These are phyloP conservation scores for Aeoliscus strigatus DNA, from an alignment of 2,797 vertebrate genomes.

Conservation along the genomic window DNA sequence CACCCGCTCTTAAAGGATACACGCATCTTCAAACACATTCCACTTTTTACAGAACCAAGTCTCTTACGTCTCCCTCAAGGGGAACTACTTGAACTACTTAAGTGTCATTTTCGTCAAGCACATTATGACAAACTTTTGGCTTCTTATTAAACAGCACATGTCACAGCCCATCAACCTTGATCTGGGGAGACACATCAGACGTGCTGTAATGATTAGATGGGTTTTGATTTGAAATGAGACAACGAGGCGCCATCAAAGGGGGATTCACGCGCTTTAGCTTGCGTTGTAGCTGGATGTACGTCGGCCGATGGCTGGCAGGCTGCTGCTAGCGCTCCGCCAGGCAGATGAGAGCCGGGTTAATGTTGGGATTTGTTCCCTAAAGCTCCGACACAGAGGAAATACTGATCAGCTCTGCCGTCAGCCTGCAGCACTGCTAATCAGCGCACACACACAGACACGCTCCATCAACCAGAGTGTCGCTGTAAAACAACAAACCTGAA, in stretches of 20 bases:
- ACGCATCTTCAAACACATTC: constrained; percentile 53
- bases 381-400: constrained; percentile 74
- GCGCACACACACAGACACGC: constrained; percentile 61
- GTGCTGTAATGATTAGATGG: constrained; percentile 52
- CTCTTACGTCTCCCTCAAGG: constrained; percentile 55
- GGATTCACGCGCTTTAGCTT: constrained; percentile 49
- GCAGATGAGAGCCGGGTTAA: constrained; percentile 78
- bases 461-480: no score
- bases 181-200: constrained; percentile 51
- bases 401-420: constrained; percentile 68
- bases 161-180: constrained; percentile 64
- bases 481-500: no score
- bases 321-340: constrained; percentile 70
- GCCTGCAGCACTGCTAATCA: constrained; percentile 70
- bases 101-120: constrained; percentile 64
- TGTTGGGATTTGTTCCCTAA: constrained; percentile 80
- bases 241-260: constrained; percentile 52
- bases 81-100: constrained; percentile 50
- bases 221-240: constrained; percentile 63
- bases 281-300: constrained; percentile 65
- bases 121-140: constrained; percentile 61
- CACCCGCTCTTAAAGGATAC: constrained; percentile 55
- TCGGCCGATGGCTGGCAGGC: constrained; percentile 67
- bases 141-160: constrained; percentile 51
- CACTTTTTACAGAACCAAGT: constrained; percentile 43